Evolutionary conservation across 2,888 invertebrate species (phyloP), one percentile per base, ranked within the genome.

Genomic region (Sphaerophoria taeniata): DNA sequence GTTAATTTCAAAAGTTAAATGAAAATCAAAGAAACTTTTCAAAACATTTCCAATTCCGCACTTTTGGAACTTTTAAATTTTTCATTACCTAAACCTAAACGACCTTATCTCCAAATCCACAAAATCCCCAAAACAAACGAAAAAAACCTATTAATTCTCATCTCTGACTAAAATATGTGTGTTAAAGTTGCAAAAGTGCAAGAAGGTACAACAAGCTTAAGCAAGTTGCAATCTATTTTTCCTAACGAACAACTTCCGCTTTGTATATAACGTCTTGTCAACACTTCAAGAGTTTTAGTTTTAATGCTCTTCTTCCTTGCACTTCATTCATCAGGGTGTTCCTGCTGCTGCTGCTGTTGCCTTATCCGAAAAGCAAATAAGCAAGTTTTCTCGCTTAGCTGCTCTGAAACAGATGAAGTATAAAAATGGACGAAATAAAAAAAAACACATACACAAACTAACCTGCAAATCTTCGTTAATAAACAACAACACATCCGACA

Each of bases 391-490:
- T 73, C 77, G 65, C 61, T 60, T 45, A 31, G 49, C 24, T 24
- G 24, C 2, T 33, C 36, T 33, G 7, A 47, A 33, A 6, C 2
- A 24, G 24, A 24, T 24, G 24, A 24, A 24, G 24, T 24, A 24
- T 24, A 24, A 1, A 24, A 24, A 24, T 24, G 24, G 2, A 2
- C 2, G 2, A 24, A 24, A 24, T 24, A 24, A 67, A 72, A 60
- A 60, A 43, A 56, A 63, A 69, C 36, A 49, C 79, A 79, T 71
- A 75, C 74, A 79, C 61, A 67, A 84, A 75, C 76, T 80, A 85
- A 85, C 80, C 80, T 85, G 84, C 72, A 85, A 85, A 85, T 85
- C 84, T 85, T 85, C 84, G 80, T 85, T 85, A 80, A 80, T 85
- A 85, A 85, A 85, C 24, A 24, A 24, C 67, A 76, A 75, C 80